Evolutionary conservation across 2,113 vertebrate species (phyloP).

Genomic region (Xenopus borealis): DNA sequence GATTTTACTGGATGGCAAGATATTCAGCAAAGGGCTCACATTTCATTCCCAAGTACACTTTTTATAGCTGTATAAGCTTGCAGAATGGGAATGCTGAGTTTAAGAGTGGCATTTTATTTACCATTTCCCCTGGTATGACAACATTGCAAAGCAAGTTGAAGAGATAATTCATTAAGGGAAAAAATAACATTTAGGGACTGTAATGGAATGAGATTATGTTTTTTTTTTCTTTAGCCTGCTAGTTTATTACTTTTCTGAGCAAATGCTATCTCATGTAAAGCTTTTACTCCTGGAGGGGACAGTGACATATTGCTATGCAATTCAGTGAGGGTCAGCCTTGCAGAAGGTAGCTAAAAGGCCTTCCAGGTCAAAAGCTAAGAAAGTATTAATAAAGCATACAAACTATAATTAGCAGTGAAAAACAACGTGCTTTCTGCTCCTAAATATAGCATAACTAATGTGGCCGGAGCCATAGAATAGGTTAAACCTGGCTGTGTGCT

Average conservation of each 20-base stretch:
- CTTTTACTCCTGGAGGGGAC: neutral
- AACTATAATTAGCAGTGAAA: no score
- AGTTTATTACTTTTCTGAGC: neutral
- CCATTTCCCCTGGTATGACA: constrained; percentile 19
- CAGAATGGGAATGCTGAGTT: constrained; percentile 15
- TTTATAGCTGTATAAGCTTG: constrained; percentile 21
- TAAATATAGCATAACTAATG: no score
- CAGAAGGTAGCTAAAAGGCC: no score
- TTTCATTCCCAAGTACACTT: constrained; percentile 32
- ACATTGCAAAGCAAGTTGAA: neutral
- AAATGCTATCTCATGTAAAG: neutral
- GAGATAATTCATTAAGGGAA: constrained; percentile 36
- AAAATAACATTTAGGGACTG: constrained; percentile 9
- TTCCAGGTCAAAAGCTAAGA: no score
- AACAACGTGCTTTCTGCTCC: no score
- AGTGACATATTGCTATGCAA: neutral
- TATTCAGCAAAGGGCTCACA: constrained; percentile 32
- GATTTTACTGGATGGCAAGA: constrained; percentile 32
- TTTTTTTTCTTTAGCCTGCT: neutral
- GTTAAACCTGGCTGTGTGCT: no score
- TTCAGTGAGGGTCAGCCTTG: neutral
- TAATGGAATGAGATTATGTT: neutral
- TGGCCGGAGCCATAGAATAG: no score
- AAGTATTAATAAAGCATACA: no score
- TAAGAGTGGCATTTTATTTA: constrained; percentile 30